Evolutionary conservation across 37 sponge, comb jelly and placozoan species (phyloP).

Genomic region (Spongia lamella): DNA sequence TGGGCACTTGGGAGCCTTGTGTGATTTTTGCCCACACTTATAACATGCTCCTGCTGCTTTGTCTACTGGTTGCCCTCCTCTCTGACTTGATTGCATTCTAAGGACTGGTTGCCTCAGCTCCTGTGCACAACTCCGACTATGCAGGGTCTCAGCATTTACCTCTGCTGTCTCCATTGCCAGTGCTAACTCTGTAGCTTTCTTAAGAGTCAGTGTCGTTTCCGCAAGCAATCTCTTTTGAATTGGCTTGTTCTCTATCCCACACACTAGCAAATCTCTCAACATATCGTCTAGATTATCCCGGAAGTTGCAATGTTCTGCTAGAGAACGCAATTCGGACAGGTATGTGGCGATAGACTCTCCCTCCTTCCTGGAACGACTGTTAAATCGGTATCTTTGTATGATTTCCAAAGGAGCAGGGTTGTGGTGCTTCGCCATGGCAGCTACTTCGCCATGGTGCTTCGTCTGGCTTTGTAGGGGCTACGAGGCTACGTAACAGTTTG

Average conservation of each 20-base stretch:
- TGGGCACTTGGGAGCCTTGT: slow-evolving; percentile 7
- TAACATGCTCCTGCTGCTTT: too few relatives aligned
- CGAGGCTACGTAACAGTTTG: too few relatives aligned
- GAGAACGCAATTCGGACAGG: not conserved
- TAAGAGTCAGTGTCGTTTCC: not conserved
- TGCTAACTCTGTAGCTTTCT: not conserved
- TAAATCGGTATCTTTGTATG: too few relatives aligned
- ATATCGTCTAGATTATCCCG: not conserved
- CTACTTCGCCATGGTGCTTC: too few relatives aligned
- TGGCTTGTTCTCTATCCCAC: not conserved
- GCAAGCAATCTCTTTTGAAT: not conserved
- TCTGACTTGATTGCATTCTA: not conserved
- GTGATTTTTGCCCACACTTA: slow-evolving; percentile 6
- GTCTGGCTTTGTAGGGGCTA: too few relatives aligned
- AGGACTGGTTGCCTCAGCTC: not conserved
- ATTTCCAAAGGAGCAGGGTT: too few relatives aligned
- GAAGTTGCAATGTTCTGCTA: slow-evolving; percentile 22
- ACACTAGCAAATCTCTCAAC: not conserved
- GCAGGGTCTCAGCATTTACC: not conserved
- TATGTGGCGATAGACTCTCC: slow-evolving; percentile 14
- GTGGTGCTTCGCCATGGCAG: too few relatives aligned
- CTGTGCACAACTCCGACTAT: not conserved
- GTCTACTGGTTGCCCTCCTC: too few relatives aligned
- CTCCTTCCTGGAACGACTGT: not conserved
- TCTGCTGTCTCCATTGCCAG: slow-evolving; percentile 23